These are phyloP conservation scores for Tamias sibiricus DNA, from an alignment of 2,113 vertebrate genomes.

Conservation along the genomic window DNA sequence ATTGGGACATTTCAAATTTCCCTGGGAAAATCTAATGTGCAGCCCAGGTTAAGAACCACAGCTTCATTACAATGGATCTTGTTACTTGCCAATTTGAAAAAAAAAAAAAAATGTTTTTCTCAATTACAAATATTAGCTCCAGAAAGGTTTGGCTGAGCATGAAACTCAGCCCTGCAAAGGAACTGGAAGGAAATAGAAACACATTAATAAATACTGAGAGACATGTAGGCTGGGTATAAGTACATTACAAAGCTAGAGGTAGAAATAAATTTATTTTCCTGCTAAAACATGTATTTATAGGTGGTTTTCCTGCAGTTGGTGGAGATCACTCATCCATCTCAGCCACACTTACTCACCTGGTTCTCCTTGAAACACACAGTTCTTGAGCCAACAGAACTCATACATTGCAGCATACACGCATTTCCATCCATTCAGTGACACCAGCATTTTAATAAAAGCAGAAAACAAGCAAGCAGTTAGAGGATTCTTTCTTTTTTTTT, in stretches of 20 bases:
- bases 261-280: neutral
- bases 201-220: neutral
- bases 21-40: neutral
- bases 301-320: neutral
- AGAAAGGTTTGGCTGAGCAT: neutral
- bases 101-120: neutral
- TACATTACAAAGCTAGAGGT: neutral
- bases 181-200: neutral
- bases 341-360: neutral
- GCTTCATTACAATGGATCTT: neutral
- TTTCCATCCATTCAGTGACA: neutral
- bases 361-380: neutral
- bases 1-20: neutral
- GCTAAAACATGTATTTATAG: neutral
- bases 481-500: too few species aligned
- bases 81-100: neutral
- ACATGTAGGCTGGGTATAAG: neutral
- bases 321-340: neutral
- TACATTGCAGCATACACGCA: accelerated
- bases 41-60: neutral
- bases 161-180: neutral
- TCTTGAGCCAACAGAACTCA: neutral
- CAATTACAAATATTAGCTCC: neutral
- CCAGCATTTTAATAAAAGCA: neutral
- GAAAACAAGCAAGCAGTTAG: neutral